Conservation (phyloP, 1,140 invertebrate species). For the Chrysoperla carnea region DNA sequence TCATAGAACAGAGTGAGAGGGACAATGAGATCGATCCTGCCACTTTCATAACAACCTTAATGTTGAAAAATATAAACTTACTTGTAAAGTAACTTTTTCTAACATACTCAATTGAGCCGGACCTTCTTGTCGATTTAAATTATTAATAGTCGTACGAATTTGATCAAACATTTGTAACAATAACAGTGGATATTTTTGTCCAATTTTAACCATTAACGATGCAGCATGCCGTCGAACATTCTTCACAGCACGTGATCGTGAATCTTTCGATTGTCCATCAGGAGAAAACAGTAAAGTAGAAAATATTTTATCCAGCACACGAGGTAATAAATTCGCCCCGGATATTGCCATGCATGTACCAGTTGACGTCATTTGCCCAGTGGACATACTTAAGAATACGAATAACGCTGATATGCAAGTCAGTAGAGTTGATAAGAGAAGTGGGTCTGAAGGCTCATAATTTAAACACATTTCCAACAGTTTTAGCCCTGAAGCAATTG, state of each 20-base stretch:
- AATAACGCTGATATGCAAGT: conserved; percentile 83
- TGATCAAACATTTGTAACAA: conserved; percentile 75
- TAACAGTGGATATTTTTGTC: conserved; percentile 65
- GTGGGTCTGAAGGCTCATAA: conserved; percentile 53
- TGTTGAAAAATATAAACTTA: too few relatives aligned
- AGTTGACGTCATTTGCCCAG: conserved; percentile 45
- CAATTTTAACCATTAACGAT: conserved; percentile 76
- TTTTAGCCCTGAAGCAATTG: conserved; percentile 44
- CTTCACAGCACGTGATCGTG: conserved; percentile 52
- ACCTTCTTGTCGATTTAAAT: conserved; percentile 36
- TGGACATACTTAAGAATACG: conserved; percentile 73
- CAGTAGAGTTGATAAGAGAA: conserved; percentile 61
- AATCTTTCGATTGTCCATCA: conserved; percentile 34
- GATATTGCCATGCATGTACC: conserved; percentile 41
- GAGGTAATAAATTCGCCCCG: conserved; percentile 49
- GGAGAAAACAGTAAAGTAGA: conserved; percentile 55
- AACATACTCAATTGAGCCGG: conserved; percentile 57
- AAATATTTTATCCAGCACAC: conserved; percentile 77
- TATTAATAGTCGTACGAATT: conserved; percentile 53
- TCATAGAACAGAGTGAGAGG: too few relatives aligned
- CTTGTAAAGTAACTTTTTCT: conserved; percentile 61
- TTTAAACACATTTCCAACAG: conserved; percentile 59
- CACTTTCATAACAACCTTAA: too few relatives aligned
- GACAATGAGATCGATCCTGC: too few relatives aligned
- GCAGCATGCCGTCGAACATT: conserved; percentile 77